These are phyloP conservation scores for Condylura cristata DNA, from an alignment of 2,113 vertebrate genomes.

Conservation along the genomic window DNA sequence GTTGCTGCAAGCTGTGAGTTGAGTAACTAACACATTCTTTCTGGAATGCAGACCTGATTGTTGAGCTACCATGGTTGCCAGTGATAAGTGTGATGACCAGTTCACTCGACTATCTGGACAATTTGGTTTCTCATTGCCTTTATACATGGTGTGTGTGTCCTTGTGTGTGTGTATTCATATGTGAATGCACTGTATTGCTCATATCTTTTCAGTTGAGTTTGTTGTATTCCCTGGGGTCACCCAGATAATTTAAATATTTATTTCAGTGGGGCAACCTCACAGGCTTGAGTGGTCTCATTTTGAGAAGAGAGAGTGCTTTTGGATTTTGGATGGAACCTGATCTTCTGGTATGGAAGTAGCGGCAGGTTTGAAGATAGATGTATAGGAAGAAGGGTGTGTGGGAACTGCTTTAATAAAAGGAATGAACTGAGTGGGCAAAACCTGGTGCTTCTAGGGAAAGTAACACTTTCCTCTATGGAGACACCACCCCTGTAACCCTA, in stretches of 20 bases:
- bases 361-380: not conserved
- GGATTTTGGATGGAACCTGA: not conserved
- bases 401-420: not conserved
- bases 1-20: not conserved
- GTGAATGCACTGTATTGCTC: not conserved
- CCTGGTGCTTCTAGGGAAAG: not conserved
- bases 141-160: not conserved
- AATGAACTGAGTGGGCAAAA: not conserved
- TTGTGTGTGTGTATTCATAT: not conserved
- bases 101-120: not conserved
- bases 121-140: not conserved
- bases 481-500: too few species aligned
- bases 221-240: not conserved
- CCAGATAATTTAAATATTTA: not conserved
- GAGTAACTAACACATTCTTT: not conserved
- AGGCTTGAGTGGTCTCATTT: not conserved
- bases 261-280: not conserved
- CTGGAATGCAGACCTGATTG: not conserved
- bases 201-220: not conserved
- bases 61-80: not conserved
- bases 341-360: not conserved
- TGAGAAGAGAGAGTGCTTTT: not conserved
- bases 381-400: not conserved
- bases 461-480: not conserved
- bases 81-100: not conserved